phyloP scores from a whole-genome alignment of 2,113 vertebrate genomes.

The Larimichthys crocea region DNA sequence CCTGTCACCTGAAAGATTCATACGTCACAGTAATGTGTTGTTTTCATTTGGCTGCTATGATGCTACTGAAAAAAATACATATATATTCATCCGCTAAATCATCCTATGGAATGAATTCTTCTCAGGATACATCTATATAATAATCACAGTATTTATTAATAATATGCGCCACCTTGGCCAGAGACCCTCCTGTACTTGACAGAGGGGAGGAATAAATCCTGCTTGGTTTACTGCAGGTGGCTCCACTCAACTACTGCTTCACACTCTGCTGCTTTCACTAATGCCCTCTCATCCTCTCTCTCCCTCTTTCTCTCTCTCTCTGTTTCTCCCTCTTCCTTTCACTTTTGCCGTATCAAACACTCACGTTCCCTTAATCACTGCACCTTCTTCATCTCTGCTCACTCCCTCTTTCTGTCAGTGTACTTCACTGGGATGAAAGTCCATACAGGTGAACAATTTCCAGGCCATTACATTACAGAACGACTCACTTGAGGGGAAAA shows the following conservation, averaged over 20 bases:
- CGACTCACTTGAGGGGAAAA: no score
- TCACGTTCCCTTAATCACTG: not conserved
- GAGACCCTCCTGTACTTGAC: constrained; percentile 27
- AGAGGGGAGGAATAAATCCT: constrained; percentile 57
- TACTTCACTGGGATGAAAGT: constrained; percentile 10
- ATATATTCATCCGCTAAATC: not conserved
- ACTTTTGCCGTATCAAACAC: not conserved
- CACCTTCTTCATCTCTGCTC: not conserved
- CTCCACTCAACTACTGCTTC: constrained; percentile 70
- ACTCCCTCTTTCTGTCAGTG: not conserved
- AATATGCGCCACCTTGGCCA: not conserved
- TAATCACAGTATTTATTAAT: constrained; percentile 26
- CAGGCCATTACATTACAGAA: not conserved
- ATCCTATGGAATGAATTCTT: not conserved
- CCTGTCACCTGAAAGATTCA: constrained; percentile 51
- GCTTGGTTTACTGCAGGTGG: constrained; percentile 69
- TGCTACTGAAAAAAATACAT: no score
- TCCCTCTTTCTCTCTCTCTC: constrained; percentile 22
- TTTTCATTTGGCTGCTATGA: not conserved
- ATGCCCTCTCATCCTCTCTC: constrained; percentile 53
- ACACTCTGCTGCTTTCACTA: constrained; percentile 59
- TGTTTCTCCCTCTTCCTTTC: not conserved
- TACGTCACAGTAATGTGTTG: not conserved
- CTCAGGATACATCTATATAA: not conserved
- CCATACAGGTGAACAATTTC: not conserved